A percentile compares a stretch with the other conserved stretches of the same genome.
Evolutionary conservation across 1,140 invertebrate genomes (phyloP).

Genomic region (Zaprionus capensis): DNA sequence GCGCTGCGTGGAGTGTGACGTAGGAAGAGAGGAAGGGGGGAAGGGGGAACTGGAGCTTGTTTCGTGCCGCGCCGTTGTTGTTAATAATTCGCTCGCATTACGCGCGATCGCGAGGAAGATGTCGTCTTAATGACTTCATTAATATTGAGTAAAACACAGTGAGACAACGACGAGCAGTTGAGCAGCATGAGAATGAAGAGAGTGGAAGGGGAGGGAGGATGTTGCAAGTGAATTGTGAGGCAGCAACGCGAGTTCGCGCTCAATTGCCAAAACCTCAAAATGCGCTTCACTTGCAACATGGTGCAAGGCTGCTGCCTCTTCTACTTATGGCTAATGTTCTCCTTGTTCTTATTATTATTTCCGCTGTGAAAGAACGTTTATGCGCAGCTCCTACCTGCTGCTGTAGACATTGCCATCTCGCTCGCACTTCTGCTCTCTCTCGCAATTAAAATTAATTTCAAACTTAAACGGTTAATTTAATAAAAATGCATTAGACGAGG

Average conservation of each 20-base stretch:
- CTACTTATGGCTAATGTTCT: slow-evolving; percentile 19
- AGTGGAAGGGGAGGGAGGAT: neutral
- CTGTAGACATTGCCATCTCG: neutral
- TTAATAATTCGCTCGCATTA: slow-evolving; percentile 82
- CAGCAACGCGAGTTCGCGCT: slow-evolving; percentile 47
- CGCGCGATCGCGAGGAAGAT: slow-evolving; percentile 77
- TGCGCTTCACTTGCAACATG: slow-evolving; percentile 63
- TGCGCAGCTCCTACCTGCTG: slow-evolving; percentile 19
- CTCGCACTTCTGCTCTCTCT: slow-evolving; percentile 7
- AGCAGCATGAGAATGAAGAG: neutral
- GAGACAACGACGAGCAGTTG: neutral
- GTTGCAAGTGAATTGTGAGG: slow-evolving; percentile 38
- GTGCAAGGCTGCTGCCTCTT: slow-evolving; percentile 3
- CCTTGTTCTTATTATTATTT: slow-evolving; percentile 44
- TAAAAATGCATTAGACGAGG: slow-evolving; percentile 57
- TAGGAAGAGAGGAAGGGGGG: slow-evolving; percentile 8
- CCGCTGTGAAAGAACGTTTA: slow-evolving; percentile 48
- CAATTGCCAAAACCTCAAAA: slow-evolving; percentile 61
- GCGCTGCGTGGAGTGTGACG: slow-evolving; percentile 49
- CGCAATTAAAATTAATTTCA: slow-evolving; percentile 77
- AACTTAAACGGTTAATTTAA: slow-evolving; percentile 60
- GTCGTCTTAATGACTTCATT: slow-evolving; percentile 82
- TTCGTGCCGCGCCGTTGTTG: slow-evolving; percentile 70
- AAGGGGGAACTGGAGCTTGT: slow-evolving; percentile 57
- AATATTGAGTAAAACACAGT: slow-evolving; percentile 79